A percentile compares a stretch with the other conserved stretches of the same genome.
Conservation (phyloP, 1,140 invertebrate species). For the Sycophaga agraensis region DNA sequence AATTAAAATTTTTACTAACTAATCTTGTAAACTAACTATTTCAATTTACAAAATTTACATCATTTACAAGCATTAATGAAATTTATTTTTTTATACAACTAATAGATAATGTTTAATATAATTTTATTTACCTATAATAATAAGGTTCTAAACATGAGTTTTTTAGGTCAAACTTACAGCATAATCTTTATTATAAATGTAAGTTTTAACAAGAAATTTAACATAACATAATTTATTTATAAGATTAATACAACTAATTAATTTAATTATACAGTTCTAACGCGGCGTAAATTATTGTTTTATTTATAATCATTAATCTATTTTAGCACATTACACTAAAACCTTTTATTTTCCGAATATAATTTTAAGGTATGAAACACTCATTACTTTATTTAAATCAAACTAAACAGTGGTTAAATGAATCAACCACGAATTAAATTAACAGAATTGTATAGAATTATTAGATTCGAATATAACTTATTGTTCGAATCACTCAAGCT, state of each 20-base stretch:
- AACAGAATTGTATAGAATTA: no score
- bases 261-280: neutral
- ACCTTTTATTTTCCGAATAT: neutral
- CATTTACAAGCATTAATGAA: no score
- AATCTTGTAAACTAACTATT: no score
- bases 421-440: neutral
- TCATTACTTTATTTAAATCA: neutral
- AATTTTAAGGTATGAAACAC: neutral
- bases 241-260: neutral
- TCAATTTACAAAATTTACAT: no score
- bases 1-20: no score
- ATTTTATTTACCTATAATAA: no score
- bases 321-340: neutral
- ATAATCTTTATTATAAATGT: neutral
- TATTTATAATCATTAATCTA: no score
- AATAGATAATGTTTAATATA: no score
- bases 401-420: neutral
- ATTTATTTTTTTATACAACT: no score
- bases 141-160: no score
- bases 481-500: conserved; percentile 7
- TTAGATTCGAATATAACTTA: neutral
- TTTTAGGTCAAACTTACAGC: no score
- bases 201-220: conserved; percentile 9
- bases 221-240: conserved; percentile 11
- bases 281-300: neutral